Evolutionary conservation across 2,888 invertebrate genomes (phyloP), one percentile per base, ranked within the genome.

Genomic region (Podabrus alpinus): DNA sequence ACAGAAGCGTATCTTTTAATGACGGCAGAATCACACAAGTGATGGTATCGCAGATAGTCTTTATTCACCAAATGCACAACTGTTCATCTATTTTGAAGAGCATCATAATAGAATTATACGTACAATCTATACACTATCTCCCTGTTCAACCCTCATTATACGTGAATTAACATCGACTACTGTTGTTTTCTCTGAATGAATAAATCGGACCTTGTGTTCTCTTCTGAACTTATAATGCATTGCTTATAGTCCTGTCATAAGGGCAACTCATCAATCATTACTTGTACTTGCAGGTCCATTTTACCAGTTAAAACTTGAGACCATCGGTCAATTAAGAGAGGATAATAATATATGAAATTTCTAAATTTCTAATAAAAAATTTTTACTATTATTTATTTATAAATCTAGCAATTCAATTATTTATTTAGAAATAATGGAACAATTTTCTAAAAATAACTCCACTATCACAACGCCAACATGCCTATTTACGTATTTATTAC

Each of bases 111-210:
- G 83, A 83, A 84, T 82, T 82, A 82, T 79, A 45, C 45, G 45
- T 45, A 81, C 81, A 82, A 83, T 83, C 81, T 79, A 78, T 77
- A 78, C 80, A 79, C 81, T 81, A 81, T 82, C 82, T 82, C 81
- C 79, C 81, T 80, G 80, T 80, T 77, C 68, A 70, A 82, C 84
- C 84, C 84, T 83, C 84, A 84, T 85, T 84, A 84, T 82, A 79
- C 79, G 67, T 79, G 80, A 81, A 82, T 83, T 82, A 83, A 81
- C 80, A 82, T 80, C 80, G 67, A 74, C 72, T 72, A 69, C 75
- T 71, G 78, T 79, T 79, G 79, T 78, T 80, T 79, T 78, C 79
- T 73, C 66, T 66, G 73, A 77, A 73, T 77, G 78, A 79, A 80
- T 79, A 77, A 76, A 79, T 74, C 74, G 73, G 78, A 78, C 80